Conservation (phyloP, 1,140 invertebrate genomes). For the Drosophila lini region DNA sequence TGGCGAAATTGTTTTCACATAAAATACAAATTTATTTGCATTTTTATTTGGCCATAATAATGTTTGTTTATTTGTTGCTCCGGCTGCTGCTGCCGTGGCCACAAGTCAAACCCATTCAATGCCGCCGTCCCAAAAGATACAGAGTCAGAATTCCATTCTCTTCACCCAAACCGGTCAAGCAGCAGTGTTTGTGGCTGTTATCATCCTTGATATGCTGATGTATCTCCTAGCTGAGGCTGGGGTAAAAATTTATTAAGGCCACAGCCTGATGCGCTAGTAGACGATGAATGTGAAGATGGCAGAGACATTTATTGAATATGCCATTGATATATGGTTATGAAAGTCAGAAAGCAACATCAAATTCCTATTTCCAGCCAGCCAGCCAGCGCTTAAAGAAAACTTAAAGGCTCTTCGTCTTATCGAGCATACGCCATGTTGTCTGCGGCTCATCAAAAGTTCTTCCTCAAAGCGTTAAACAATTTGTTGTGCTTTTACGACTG, state of each 20-base stretch:
- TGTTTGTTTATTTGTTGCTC: conserved; percentile 75
- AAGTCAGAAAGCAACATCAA: conserved; percentile 40
- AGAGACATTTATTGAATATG: conserved; percentile 72
- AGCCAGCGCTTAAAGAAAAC: conserved; percentile 17
- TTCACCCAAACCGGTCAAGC: conserved; percentile 52
- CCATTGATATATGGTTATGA: conserved; percentile 73
- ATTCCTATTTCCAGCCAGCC: conserved; percentile 24
- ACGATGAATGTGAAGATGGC: conserved; percentile 45
- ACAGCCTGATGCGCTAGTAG: conserved; percentile 58
- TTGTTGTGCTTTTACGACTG: conserved; percentile 53
- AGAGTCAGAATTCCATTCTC: conserved; percentile 31
- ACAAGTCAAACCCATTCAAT: conserved; percentile 61
- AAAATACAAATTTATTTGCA: conserved; percentile 82
- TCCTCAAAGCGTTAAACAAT: conserved; percentile 56
- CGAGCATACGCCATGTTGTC: conserved; percentile 44
- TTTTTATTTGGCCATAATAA: conserved; percentile 80
- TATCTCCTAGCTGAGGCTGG: conserved; percentile 40
- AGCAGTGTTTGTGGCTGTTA: conserved; percentile 31
- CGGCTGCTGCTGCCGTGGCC: conserved; percentile 36
- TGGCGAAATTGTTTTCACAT: conserved; percentile 78
- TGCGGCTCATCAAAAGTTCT: conserved; percentile 23
- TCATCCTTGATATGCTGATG: conserved; percentile 69
- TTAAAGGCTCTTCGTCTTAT: neutral
- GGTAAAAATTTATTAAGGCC: conserved; percentile 70
- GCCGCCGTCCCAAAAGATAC: conserved; percentile 52